phyloP scores from a whole-genome alignment of 2,797 vertebrate genomes.

The Channa striata region DNA sequence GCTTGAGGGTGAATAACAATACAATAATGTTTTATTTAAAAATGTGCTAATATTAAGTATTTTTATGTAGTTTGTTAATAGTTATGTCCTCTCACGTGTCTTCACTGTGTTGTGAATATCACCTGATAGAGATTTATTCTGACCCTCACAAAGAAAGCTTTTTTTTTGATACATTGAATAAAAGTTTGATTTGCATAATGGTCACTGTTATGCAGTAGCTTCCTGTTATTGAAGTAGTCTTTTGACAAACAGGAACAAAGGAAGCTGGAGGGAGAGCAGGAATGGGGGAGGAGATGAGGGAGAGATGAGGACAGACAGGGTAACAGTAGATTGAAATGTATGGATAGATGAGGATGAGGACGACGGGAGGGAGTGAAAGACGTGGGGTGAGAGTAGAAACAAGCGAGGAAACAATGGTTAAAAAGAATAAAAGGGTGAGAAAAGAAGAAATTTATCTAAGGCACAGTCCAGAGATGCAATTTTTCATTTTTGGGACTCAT shows the following conservation, averaged over 20 bases:
- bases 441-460: constrained; percentile 26
- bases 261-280: constrained; percentile 6
- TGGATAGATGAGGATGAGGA: constrained; percentile 14
- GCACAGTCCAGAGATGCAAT: constrained; percentile 41
- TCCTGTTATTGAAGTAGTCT: constrained; percentile 51
- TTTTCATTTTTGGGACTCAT: constrained; percentile 47
- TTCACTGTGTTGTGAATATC: constrained; percentile 29
- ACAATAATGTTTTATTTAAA: constrained; percentile 22
- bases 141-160: constrained; percentile 47
- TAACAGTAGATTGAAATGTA: constrained; percentile 6
- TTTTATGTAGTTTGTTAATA: neutral
- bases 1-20: neutral
- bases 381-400: neutral
- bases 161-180: constrained; percentile 53
- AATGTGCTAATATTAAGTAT: constrained; percentile 20
- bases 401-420: neutral
- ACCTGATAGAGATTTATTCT: constrained; percentile 38
- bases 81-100: constrained; percentile 6
- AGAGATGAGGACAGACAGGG: neutral
- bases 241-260: constrained; percentile 54
- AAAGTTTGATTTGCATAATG: constrained; percentile 65
- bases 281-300: neutral
- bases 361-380: neutral
- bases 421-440: neutral
- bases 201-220: constrained; percentile 46